phyloP scores from a whole-genome alignment of 2,113 vertebrate species.

The Fukomys damarensis region DNA sequence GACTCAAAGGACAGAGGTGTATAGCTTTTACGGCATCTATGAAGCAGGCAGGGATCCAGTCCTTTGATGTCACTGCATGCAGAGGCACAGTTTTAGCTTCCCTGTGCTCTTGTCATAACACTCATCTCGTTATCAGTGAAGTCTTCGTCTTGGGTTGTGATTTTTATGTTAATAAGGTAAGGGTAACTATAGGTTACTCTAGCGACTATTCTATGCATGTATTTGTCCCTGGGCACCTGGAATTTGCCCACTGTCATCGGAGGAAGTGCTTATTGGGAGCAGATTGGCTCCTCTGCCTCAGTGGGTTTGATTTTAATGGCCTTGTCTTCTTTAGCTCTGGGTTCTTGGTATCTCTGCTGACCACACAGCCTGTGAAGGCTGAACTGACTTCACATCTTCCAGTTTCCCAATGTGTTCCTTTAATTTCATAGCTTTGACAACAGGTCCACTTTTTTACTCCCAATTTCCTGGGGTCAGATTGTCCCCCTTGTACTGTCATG shows the following conservation, averaged over 20 bases:
- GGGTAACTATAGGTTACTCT: not conserved
- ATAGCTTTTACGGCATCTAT: not conserved
- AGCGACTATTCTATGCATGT: not conserved
- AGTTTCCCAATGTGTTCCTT: not conserved
- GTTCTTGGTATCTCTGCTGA: not conserved
- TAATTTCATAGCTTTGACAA: not conserved
- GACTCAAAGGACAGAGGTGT: not conserved
- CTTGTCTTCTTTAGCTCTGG: not conserved
- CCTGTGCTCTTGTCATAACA: not conserved
- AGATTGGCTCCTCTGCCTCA: not conserved
- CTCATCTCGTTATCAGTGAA: not conserved
- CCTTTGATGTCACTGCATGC: not conserved
- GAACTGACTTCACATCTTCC: not conserved
- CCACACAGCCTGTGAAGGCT: not conserved
- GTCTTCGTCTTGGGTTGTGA: not conserved
- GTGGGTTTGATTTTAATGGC: too few relatives aligned
- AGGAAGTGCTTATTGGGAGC: not conserved
- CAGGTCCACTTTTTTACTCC: not conserved
- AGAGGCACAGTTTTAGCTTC: not conserved
- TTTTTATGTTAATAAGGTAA: not conserved
- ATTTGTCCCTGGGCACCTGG: not conserved
- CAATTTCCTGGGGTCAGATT: not conserved
- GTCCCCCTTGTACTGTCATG: not conserved
- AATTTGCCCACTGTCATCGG: not conserved
- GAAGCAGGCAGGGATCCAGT: not conserved